A percentile compares a stretch with the other conserved stretches of the same genome.
Conservation (phyloP, 2,888 invertebrate species). For the Aelia acuminata region DNA sequence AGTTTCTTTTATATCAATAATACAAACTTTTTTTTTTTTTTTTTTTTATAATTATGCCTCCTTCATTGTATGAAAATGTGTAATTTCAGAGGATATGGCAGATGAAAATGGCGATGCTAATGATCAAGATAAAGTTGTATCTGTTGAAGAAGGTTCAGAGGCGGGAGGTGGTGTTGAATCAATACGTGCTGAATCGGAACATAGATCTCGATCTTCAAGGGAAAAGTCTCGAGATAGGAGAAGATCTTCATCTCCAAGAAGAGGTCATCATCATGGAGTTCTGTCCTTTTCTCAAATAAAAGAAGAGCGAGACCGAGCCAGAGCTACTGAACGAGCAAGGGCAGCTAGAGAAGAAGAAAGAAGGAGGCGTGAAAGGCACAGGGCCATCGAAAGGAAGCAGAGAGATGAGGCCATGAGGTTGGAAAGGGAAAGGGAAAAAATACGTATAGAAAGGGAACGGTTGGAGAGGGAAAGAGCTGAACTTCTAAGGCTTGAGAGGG, state of each 20-base stretch:
- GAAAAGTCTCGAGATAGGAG: constrained; percentile 69
- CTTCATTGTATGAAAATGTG: constrained; percentile 3
- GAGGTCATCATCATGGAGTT: constrained; percentile 72
- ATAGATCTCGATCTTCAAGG: constrained; percentile 65
- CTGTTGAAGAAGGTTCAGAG: constrained; percentile 43
- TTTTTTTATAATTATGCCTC: neutral
- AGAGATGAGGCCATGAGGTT: constrained; percentile 87
- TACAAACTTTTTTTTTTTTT: neutral
- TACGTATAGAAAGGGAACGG: constrained; percentile 63
- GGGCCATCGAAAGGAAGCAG: constrained; percentile 86
- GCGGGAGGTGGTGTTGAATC: constrained; percentile 36
- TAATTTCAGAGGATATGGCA: constrained; percentile 60
- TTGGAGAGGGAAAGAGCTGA: constrained; percentile 62
- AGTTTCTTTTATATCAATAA: neutral
- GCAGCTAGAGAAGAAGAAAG: constrained; percentile 85
- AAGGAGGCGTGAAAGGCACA: constrained; percentile 80
- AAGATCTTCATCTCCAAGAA: constrained; percentile 67
- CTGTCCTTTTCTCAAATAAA: constrained; percentile 86
- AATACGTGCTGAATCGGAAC: constrained; percentile 57
- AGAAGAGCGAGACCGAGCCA: constrained; percentile 81
- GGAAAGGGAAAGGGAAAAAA: constrained; percentile 70
- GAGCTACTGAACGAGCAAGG: constrained; percentile 83
- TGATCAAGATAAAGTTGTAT: constrained; percentile 66
- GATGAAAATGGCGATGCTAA: constrained; percentile 69
- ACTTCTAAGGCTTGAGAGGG: constrained; percentile 82